These are phyloP conservation scores for Papilio demoleus DNA, from an alignment of 2,888 invertebrate genomes.

Conservation along the genomic window DNA sequence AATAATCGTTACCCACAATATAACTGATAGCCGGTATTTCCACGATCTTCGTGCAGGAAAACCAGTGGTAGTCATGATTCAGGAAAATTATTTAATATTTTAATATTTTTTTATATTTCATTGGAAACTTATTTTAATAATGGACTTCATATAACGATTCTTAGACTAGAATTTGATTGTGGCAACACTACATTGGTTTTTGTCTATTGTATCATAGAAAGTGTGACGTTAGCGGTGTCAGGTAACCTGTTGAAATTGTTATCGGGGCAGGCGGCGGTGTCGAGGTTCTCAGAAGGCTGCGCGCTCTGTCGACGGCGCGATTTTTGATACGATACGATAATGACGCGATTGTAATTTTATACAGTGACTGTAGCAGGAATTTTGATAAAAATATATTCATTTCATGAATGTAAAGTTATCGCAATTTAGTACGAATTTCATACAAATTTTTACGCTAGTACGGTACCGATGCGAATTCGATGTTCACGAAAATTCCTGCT, in stretches of 20 bases:
- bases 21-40: neutral
- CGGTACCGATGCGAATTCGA: no score
- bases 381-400: no score
- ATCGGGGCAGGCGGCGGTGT: conserved; percentile 1
- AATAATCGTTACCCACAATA: neutral
- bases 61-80: neutral
- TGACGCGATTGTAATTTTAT: neutral
- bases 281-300: conserved; percentile 4
- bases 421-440: no score
- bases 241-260: neutral
- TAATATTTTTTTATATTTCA: neutral
- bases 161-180: neutral
- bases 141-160: no score
- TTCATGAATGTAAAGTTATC: no score
- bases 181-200: neutral
- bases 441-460: no score
- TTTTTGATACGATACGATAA: neutral
- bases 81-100: neutral
- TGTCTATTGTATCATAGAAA: neutral
- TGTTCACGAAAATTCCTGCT: no score
- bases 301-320: neutral
- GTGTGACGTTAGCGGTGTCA: neutral
- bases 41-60: conserved; percentile 1
- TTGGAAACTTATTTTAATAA: no score
- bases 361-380: neutral